phyloP scores from a whole-genome alignment of 1,140 invertebrate species.

The Cryptotermes secundus region DNA sequence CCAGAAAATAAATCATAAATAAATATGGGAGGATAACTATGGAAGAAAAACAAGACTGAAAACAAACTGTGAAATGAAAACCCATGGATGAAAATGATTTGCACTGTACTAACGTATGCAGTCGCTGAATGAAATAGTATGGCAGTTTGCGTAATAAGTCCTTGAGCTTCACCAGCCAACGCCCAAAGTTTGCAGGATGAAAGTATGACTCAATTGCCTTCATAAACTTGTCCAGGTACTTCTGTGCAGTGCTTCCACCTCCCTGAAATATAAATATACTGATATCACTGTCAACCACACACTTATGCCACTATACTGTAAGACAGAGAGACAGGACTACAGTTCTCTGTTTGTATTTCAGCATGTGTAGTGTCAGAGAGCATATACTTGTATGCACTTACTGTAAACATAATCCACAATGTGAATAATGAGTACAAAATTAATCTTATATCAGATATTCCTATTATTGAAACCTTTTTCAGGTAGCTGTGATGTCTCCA shows the following conservation, averaged over 20 bases:
- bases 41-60: no score
- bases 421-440: no score
- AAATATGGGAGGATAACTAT: not conserved
- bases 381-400: no score
- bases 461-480: no score
- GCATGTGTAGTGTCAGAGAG: no score
- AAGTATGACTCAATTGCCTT: constrained; percentile 84
- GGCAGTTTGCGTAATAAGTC: constrained; percentile 63
- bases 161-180: constrained; percentile 68
- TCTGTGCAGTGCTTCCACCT: constrained; percentile 59
- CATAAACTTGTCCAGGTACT: constrained; percentile 78
- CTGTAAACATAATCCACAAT: no score
- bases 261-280: constrained; percentile 48
- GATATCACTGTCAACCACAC: not conserved
- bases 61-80: no score
- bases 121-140: constrained; percentile 57
- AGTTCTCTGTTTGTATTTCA: no score
- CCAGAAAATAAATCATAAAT: not conserved
- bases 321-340: no score
- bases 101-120: constrained; percentile 52
- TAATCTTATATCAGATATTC: no score
- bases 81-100: not conserved
- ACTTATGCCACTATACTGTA: no score
- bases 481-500: no score
- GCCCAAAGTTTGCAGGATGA: constrained; percentile 84